Conservation (phyloP, 2,888 invertebrate species). For the Rutpela maculata region DNA sequence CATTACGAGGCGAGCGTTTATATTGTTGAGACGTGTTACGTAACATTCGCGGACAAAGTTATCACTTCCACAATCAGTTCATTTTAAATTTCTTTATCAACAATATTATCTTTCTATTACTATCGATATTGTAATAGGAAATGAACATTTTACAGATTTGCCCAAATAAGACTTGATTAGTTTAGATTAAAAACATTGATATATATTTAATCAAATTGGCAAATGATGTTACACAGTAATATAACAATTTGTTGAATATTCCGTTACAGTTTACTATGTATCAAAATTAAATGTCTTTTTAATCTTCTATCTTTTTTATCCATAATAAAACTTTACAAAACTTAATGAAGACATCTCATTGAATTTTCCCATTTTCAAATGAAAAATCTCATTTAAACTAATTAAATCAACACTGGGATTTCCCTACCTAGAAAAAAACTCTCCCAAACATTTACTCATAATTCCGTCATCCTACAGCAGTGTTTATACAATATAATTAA, state of each 20-base stretch:
- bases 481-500: conserved; percentile 21
- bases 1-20: background rate
- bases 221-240: too few species aligned
- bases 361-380: background rate
- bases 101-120: too few species aligned
- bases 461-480: conserved; percentile 31
- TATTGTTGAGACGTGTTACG: background rate
- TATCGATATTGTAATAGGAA: too few species aligned
- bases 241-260: too few species aligned
- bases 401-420: conserved; percentile 5
- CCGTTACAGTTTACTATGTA: too few species aligned
- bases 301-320: background rate
- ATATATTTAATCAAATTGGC: too few species aligned
- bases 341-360: background rate
- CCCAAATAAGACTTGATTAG: too few species aligned
- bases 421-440: conserved; percentile 54
- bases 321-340: background rate
- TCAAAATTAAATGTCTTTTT: background rate
- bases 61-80: background rate
- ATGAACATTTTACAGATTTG: too few species aligned
- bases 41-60: conserved; percentile 3
- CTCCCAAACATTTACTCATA: conserved; percentile 47
- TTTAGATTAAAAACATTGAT: too few species aligned
- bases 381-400: conserved; percentile 1
- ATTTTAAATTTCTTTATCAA: background rate